Percentiles rank a stretch among this genome's conserved stretches.
Conservation (phyloP, 2,797 vertebrate species). For the Urophycis tenuis region DNA sequence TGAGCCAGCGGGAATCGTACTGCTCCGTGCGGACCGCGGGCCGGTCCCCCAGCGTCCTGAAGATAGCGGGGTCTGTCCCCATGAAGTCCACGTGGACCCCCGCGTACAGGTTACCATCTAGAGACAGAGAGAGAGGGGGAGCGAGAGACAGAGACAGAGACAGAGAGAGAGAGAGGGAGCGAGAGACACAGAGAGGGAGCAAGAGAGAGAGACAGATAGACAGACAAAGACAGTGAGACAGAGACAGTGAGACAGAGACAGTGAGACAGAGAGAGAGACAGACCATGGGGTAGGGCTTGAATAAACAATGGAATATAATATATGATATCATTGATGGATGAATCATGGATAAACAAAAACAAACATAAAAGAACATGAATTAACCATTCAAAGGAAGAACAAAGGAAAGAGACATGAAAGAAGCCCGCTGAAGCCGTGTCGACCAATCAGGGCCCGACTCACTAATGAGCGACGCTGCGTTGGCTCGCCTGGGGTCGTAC, state of each 20-base stretch:
- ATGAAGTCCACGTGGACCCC: conserved; percentile 71
- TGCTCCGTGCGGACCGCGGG: conserved; percentile 67
- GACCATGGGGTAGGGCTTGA: background rate
- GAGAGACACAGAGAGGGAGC: too few species aligned
- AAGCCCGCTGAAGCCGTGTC: background rate
- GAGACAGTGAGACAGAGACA: too few species aligned
- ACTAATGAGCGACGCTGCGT: conserved; percentile 63
- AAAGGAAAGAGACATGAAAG: background rate
- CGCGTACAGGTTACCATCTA: conserved; percentile 65
- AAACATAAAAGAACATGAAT: too few species aligned
- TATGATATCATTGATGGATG: too few species aligned
- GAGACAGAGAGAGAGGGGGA: background rate
- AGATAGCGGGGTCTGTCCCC: conserved; percentile 68
- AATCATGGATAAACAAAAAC: too few species aligned
- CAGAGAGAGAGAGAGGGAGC: background rate
- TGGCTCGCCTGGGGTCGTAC: conserved; percentile 67
- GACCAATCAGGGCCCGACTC: conserved; percentile 28
- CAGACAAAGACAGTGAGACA: background rate
- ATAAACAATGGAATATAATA: too few species aligned
- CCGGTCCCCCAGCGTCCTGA: conserved; percentile 63
- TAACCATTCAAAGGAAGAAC: background rate
- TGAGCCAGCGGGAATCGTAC: conserved; percentile 69
- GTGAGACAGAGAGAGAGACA: background rate
- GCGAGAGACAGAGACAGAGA: background rate
- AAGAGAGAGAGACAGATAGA: background rate